Percentiles rank a stretch among this genome's conserved stretches.
Evolutionary conservation across 2,113 vertebrate species (phyloP).

Genomic region (Lampris megalopsis): DNA sequence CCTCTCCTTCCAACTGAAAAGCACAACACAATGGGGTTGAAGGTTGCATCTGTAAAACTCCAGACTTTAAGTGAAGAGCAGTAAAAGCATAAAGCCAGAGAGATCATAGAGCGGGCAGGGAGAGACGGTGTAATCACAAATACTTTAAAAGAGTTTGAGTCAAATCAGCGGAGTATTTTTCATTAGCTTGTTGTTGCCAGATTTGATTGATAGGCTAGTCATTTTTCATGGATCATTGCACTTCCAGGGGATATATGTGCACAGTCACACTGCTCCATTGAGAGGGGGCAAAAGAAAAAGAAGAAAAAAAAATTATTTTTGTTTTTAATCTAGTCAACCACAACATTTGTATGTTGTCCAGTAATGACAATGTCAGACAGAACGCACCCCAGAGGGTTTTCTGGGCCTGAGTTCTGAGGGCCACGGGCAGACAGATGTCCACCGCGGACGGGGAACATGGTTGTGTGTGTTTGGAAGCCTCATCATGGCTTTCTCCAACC

Average conservation of each 20-base stretch:
- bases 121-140: slow-evolving; percentile 37
- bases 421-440: slow-evolving; percentile 72
- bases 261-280: slow-evolving; percentile 34
- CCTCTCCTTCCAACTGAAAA: slow-evolving; percentile 28
- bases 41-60: slow-evolving; percentile 6
- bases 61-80: background rate
- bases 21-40: slow-evolving; percentile 3
- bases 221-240: slow-evolving; percentile 57
- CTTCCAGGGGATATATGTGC: slow-evolving; percentile 63
- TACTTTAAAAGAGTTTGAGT: slow-evolving; percentile 33
- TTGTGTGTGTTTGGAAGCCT: slow-evolving; percentile 52
- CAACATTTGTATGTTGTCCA: slow-evolving; percentile 70
- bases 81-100: slow-evolving; percentile 7
- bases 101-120: slow-evolving; percentile 20
- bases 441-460: slow-evolving; percentile 46
- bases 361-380: slow-evolving; percentile 73
- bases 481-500: slow-evolving; percentile 61
- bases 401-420: slow-evolving; percentile 63
- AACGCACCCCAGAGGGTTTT: slow-evolving; percentile 54
- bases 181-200: slow-evolving; percentile 37
- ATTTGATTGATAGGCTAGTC: slow-evolving; percentile 60
- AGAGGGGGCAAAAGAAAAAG: slow-evolving; percentile 27
- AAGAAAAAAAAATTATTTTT: slow-evolving; percentile 56
- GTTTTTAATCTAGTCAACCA: slow-evolving; percentile 69
- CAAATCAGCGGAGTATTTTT: slow-evolving; percentile 45